Evolutionary conservation across 1,140 invertebrate genomes (phyloP), one percentile per base, ranked within the genome.

Genomic region (Papilio glaucus): DNA sequence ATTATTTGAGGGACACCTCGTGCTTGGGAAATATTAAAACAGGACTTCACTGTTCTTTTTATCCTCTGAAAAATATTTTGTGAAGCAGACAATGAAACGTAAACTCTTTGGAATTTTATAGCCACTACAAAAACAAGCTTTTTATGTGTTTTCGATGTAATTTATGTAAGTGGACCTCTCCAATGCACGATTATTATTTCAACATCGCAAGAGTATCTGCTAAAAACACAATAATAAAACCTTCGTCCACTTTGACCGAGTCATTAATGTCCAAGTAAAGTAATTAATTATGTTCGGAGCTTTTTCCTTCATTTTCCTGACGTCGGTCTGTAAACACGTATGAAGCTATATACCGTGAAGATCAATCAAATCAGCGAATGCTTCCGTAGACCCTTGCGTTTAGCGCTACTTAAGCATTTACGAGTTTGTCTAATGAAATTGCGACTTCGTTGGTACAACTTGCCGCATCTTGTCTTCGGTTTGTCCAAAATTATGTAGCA

Each of bases 191-290:
- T 53, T 45, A 63, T 37, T 65, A 42, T 41, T 13, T 70, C n/a
- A 78, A 79, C 80, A 79, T 79, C 74, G 71, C 72, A 74, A 76
- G 75, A 80, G 74, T 70, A 80, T 81, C 63, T 80, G 72, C 75
- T 79, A 77, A 85, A 84, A 87, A 86, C 80, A 85, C 85, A 87
- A 79, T 82, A 87, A 86, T 85, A 83, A n/a, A 86, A 85, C 84
- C 84, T 78, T 84, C 83, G 79, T 88, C 82, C 79, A 78, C 82
- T 84, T 85, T 83, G 86, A 85, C 82, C 80, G 75, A 76, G 84
- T 89, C 88, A 87, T 90, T 90, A 92, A 90, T 92, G 86, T 90
- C 88, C 87, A 87, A 89, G 90, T 88, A 88, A 88, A 86, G 88
- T 89, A 91, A 92, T 92, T 91, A 91, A 92, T 91, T 92, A 89